Evolutionary conservation across 2,797 vertebrate species (phyloP), one percentile per base, ranked within the genome.

Genomic region (Echiichthys vipera): DNA sequence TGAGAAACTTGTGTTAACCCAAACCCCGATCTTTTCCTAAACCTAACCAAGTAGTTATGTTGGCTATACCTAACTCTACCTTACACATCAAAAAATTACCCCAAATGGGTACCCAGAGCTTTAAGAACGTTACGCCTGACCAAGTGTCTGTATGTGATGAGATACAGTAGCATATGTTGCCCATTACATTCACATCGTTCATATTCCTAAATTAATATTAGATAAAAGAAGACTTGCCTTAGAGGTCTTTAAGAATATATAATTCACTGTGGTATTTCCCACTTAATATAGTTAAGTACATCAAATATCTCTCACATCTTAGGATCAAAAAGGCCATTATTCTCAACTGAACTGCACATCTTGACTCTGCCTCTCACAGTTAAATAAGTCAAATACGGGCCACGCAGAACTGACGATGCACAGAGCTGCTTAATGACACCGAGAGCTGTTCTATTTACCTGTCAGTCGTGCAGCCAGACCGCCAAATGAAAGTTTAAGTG

Each of bases 371-470:
- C 27, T 74, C 64, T 53, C 55, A 7, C 39, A 77, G 71, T 78
- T 81, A 66, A 77, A 67, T 69, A 78, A 85, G 77, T 88, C 68
- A 89, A 74, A 85, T 59, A 77, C n/a, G 15, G 72, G 68, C 74
- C 69, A 30, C 29, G 76, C 69, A 58, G 61, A 77, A 63, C 70
- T 62, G 71, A 54, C 34, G 71, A 69, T 58, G 73, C 70, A 53
- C 70, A 65, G 75, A 74, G 76, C 64, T 49, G 69, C 84, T 74
- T 88, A 84, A 90, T 90, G 77, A 80, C 80, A 82, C 56, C 11
- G 65, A 84, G 77, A 69, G 79, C 76, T 78, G 74, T 47, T 83
- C 80, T 83, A 58, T 87, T 90, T 84, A 86, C 84, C 83, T 88
- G 80, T 61, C 80, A 70, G 67, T 64, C 42, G 68, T 65, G 77